Evolutionary conservation across 2,797 vertebrate genomes (phyloP), one percentile per base, ranked within the genome.

Genomic region (Malurus leucopterus): DNA sequence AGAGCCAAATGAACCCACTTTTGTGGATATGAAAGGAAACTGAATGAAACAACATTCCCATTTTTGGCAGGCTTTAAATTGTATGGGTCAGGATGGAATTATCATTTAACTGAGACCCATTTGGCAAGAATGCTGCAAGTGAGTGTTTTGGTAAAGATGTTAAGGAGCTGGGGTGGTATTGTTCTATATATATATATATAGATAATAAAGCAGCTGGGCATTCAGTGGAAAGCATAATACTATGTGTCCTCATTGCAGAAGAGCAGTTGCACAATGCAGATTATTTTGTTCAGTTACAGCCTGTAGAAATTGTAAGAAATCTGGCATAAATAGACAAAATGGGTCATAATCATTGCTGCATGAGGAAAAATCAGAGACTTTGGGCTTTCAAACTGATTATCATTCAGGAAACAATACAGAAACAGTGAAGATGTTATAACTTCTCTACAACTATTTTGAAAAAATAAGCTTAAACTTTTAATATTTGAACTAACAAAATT

Each of bases 301-400:
- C 46, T 65, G 55, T 13, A 65, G 59, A 72, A 84, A 49, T 36
- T 8, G 18, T 29, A 27, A 49, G 59, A 57, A 73, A 71, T 8
- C 40, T 34, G 57, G 13, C 3, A 20, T 51, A 53, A 55, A 51
- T 6, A 68, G 59, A 27, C 16, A 81, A 63, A 68, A 30, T 22
- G 9, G 18, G 26, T 73, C 4, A 0, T 21, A 77, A 51, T 14
- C 29, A 18, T 70, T 0, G 0, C 30, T 77, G 40, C 36, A 30
- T 8, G 6, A 76, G 36, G 23, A 70, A 70, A 54, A 58, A 38
- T 29, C 1, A 3, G 38, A 24, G 20, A 36, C 32, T 51, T 69
- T 7, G 27, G 36, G 15, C 58, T 87, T 75, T 81, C 73, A 44
- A 29, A n/a, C 5, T 46, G 44, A 32, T 64, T 41, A 38, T 30